These are phyloP conservation scores for Cyclophora albipunctata DNA, from an alignment of 2,888 invertebrate species.

Conservation along the genomic window DNA sequence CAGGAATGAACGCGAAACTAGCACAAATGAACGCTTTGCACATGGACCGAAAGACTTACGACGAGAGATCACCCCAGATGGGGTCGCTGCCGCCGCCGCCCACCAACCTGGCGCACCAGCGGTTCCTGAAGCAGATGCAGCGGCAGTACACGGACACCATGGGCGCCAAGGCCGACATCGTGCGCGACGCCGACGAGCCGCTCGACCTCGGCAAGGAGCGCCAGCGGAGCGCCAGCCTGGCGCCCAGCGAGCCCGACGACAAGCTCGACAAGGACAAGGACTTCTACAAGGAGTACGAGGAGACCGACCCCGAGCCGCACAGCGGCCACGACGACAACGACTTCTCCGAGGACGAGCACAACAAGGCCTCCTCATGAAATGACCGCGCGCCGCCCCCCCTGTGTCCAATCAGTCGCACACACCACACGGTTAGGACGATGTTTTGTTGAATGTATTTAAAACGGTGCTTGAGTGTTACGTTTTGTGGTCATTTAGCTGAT, in stretches of 20 bases:
- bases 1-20: conserved; percentile 85
- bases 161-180: conserved; percentile 69
- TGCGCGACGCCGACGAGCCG: conserved; percentile 71
- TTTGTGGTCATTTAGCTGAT: conserved; percentile 62
- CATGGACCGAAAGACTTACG: conserved; percentile 68
- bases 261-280: conserved; percentile 74
- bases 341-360: conserved; percentile 66
- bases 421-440: conserved; percentile 42
- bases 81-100: conserved; percentile 72
- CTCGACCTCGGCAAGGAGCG: conserved; percentile 73
- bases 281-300: conserved; percentile 51
- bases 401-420: conserved; percentile 3
- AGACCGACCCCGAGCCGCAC: conserved; percentile 42
- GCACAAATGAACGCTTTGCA: conserved; percentile 82
- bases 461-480: conserved; percentile 72
- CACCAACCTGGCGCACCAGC: conserved; percentile 73
- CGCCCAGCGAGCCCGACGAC: conserved; percentile 49
- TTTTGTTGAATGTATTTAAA: conserved; percentile 59
- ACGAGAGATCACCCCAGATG: conserved; percentile 75
- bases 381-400: conserved; percentile 18
- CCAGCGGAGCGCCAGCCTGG: conserved; percentile 49
- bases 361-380: conserved; percentile 61
- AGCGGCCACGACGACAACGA: conserved; percentile 63
- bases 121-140: conserved; percentile 79
- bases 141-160: conserved; percentile 75